Base-by-base conservation (phyloP, 2,888 invertebrate genomes). In the Parapristionchus giblindavisi region DNA sequence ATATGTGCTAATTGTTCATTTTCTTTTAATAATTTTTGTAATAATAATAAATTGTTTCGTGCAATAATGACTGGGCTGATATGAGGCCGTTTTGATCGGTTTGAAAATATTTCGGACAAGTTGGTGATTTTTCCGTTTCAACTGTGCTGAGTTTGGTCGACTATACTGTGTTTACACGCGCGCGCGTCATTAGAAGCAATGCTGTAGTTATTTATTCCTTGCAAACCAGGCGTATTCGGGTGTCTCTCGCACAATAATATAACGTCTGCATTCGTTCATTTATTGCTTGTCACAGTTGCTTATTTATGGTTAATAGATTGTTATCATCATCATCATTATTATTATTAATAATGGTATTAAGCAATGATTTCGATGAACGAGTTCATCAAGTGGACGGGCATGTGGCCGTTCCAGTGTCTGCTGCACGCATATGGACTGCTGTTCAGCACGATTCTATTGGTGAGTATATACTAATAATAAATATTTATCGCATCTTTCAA, bases 361-460 rank as follows among this genome's bases (percentile, higher is more conserved):
- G n/a, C n/a, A 43, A 72, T 72, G 72, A 29, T 72, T 1, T 29
- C 72, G 0, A 27, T 72, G 11, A 48, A 14, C 14, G 72, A 72
- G 48, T 24, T 72, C 40, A 27, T 27, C 34, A 29, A 14, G 27
- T 72, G 72, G 72, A 72, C 72, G n/a, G 72, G 72, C 17, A 38
- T 72, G 11, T 34, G 60, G 32, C 43, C 61, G 24, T 60, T 72
- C 40, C 60, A 72, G 27, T 60, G 51, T 32, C 36, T 58, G 4
- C 72, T 72, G 24, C 72, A 72, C 40, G n/a, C 61, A 0, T 8
- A 43, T 1, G 72, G 32, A 21, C 21, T 36, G n/a, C 60, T 72
- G 32, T 24, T 72, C 43, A 24, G 48, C 36, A 60, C 48, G 17
- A 14, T 72, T 4, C 43, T 72, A 29, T 24, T 72, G 21, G 72